Conservation (phyloP, 2,888 invertebrate genomes). For the Leptinotarsa tumamoca region DNA sequence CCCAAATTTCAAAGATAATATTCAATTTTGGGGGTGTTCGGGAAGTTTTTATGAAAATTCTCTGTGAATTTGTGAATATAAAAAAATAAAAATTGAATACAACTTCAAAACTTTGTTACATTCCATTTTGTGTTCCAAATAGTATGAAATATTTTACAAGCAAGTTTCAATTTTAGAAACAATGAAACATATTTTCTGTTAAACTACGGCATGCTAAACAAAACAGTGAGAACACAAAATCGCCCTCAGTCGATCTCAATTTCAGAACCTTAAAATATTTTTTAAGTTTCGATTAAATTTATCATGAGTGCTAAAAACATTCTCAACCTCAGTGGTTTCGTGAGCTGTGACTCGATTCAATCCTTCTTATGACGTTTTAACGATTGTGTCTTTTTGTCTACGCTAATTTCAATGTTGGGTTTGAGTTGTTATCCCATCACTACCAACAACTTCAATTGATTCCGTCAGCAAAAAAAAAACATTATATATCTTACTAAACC, state of each 20-base stretch:
- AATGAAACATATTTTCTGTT: background rate
- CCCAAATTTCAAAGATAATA: too few relatives aligned
- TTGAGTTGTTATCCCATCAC: background rate
- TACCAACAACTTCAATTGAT: background rate
- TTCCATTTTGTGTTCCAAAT: too few relatives aligned
- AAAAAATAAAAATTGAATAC: too few relatives aligned
- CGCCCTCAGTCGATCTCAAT: background rate
- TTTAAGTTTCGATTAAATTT: background rate
- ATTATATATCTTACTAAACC: too few relatives aligned
- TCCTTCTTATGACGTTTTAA: background rate
- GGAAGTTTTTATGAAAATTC: too few relatives aligned
- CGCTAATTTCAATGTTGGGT: background rate
- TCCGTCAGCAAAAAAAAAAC: too few relatives aligned
- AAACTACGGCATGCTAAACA: background rate
- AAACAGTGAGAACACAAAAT: background rate
- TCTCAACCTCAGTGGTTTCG: slow-evolving; percentile 9
- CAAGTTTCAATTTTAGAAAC: background rate
- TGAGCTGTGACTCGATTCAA: too few relatives aligned
- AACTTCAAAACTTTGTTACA: too few relatives aligned
- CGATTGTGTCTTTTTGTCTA: background rate
- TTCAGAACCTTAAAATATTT: slow-evolving; percentile 16
- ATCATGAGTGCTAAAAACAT: background rate
- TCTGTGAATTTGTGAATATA: too few relatives aligned
- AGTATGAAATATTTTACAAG: too few relatives aligned
- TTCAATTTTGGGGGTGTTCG: too few relatives aligned